Conservation (phyloP, 1,140 invertebrate genomes). For the Caerostris extrusa region DNA sequence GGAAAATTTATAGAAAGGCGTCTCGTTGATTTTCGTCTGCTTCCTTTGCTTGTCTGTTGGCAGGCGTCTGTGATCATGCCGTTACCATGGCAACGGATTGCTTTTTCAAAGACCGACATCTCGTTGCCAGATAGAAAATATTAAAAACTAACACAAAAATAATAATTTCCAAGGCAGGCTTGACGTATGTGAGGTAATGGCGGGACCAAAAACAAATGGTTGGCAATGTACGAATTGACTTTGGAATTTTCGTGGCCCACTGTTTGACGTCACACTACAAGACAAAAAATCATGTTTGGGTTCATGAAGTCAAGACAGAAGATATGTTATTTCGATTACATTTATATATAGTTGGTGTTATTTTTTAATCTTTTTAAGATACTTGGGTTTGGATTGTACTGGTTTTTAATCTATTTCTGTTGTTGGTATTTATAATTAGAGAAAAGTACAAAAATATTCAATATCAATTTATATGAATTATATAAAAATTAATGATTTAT, state of each 20-base stretch:
- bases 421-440: too few species aligned
- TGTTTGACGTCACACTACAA: too few species aligned
- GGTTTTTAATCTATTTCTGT: too few species aligned
- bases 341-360: too few species aligned
- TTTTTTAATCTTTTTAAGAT: too few species aligned
- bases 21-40: not conserved
- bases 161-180: not conserved
- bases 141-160: not conserved
- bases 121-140: constrained; percentile 25
- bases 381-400: too few species aligned
- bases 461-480: too few species aligned
- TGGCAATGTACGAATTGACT: not conserved
- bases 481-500: too few species aligned
- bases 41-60: constrained; percentile 31
- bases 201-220: not conserved
- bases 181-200: not conserved
- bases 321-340: too few species aligned
- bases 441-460: too few species aligned
- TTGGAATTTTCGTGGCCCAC: not conserved
- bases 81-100: constrained; percentile 46
- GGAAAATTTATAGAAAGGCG: not conserved
- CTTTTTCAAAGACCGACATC: constrained; percentile 2
- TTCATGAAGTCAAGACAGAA: too few species aligned
- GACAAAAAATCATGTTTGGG: not conserved
- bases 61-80: constrained; percentile 38